A percentile compares a stretch with the other conserved stretches of the same genome.
phyloP scores from a whole-genome alignment of 2,888 invertebrate species.

The Branchipolynoe longqiensis region DNA sequence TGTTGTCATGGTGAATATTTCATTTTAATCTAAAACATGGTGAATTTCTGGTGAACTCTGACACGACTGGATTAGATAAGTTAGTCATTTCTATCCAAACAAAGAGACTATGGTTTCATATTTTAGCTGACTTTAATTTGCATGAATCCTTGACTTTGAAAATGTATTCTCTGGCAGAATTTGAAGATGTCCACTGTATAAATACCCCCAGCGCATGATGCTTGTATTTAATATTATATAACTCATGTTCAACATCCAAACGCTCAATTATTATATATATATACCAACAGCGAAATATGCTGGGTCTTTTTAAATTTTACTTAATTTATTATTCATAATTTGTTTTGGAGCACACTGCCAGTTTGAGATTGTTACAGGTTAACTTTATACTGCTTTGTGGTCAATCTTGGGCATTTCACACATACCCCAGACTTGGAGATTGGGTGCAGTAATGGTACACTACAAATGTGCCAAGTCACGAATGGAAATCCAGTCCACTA shows the following conservation, averaged over 20 bases:
- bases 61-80: neutral
- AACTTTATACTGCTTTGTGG: neutral
- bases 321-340: neutral
- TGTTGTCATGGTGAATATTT: conserved; percentile 35
- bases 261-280: neutral
- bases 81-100: neutral
- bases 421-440: no score
- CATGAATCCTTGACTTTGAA: conserved; percentile 13
- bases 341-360: neutral
- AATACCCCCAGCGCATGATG: neutral
- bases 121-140: neutral
- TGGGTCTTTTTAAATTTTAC: neutral
- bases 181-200: neutral
- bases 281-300: neutral
- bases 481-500: conserved; percentile 11
- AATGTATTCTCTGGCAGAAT: conserved; percentile 44
- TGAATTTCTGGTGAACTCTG: conserved; percentile 26
- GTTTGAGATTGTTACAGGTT: neutral
- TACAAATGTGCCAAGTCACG: neutral
- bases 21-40: conserved; percentile 6
- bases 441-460: neutral
- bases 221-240: conserved; percentile 2
- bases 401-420: no score
- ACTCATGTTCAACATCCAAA: neutral
- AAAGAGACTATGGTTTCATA: neutral